Conservation (phyloP, 2,888 invertebrate genomes). For the Acholoe squamosa region DNA sequence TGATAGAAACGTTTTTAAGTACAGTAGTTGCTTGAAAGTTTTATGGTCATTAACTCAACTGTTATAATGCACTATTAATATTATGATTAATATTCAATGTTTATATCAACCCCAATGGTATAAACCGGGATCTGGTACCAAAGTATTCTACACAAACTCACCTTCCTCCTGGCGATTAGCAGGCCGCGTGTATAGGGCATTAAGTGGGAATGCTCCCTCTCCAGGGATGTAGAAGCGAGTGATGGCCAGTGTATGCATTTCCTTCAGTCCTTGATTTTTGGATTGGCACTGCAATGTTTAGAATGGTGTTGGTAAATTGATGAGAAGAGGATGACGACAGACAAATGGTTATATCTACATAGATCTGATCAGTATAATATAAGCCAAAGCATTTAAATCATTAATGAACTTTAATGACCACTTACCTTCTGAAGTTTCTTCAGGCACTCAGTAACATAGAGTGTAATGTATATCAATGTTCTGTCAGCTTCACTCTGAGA, state of each 20-base stretch:
- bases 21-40: too few relatives aligned
- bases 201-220: conserved; percentile 95
- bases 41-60: too few relatives aligned
- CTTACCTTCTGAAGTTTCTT: conserved; percentile 93
- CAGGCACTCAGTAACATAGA: conserved; percentile 98
- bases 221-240: conserved; percentile 97
- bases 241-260: conserved; percentile 97
- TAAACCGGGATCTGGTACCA: too few relatives aligned
- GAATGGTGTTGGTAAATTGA: too few relatives aligned
- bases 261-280: conserved; percentile 92
- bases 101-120: too few relatives aligned
- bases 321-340: too few relatives aligned
- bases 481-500: conserved; percentile 96
- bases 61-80: too few relatives aligned
- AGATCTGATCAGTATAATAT: neutral
- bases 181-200: conserved; percentile 96
- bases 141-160: conserved; percentile 81
- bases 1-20: too few relatives aligned
- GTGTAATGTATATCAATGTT: conserved; percentile 97
- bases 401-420: neutral
- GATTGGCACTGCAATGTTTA: conserved; percentile 87
- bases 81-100: too few relatives aligned
- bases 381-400: neutral
- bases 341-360: too few relatives aligned
- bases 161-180: conserved; percentile 91